These are phyloP conservation scores for Misgurnus anguillicaudatus DNA, from an alignment of 2,113 vertebrate species.

Conservation along the genomic window DNA sequence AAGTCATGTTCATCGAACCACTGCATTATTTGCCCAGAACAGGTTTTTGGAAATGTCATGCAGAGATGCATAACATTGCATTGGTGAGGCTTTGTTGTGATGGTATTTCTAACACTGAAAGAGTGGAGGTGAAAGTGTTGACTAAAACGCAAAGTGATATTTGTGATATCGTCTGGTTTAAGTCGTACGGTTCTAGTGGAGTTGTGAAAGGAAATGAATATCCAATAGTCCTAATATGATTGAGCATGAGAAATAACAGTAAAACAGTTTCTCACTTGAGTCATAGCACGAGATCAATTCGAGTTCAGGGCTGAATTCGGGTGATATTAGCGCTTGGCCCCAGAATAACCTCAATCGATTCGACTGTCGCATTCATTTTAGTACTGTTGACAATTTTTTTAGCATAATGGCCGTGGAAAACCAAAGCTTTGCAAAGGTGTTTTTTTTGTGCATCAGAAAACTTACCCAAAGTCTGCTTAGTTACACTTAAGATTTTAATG, in stretches of 20 bases:
- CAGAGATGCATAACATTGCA: too few relatives aligned
- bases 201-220: slow-evolving; percentile 45
- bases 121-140: slow-evolving; percentile 36
- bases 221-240: slow-evolving; percentile 54
- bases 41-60: too few relatives aligned
- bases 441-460: background rate
- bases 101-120: background rate
- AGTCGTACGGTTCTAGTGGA: slow-evolving; percentile 20
- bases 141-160: slow-evolving; percentile 47
- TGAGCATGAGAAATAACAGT: slow-evolving; percentile 68
- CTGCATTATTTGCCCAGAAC: background rate
- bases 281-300: slow-evolving; percentile 67
- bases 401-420: background rate
- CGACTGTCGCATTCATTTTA: background rate
- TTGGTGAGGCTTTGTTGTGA: background rate
- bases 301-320: slow-evolving; percentile 56
- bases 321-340: slow-evolving; percentile 46
- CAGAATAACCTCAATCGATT: slow-evolving; percentile 12
- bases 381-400: background rate
- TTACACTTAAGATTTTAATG: background rate
- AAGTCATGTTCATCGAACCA: background rate
- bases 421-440: slow-evolving; percentile 25
- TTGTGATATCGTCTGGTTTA: slow-evolving; percentile 41
- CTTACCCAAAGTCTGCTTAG: background rate
- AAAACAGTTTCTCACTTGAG: slow-evolving; percentile 60